phyloP scores from a whole-genome alignment of 2,113 vertebrate genomes.

The rat (Rattus norvegicus) region GRCr8 NC_086031.1:6808501-6809000 shows the following conservation, averaged over 20 bases:
- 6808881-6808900: constrained; percentile 62
- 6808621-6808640: not conserved
- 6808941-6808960: constrained; percentile 1
- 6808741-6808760: not conserved
- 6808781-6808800: constrained; percentile 33
- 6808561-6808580: not conserved
- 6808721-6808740: not conserved
- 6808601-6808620: not conserved
- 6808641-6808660: too few relatives aligned
- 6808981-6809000: constrained; percentile 48
- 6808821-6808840: not conserved
- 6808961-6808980: constrained; percentile 67
- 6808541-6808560: not conserved
- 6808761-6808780: not conserved
- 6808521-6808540: too few relatives aligned
- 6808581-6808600: not conserved
- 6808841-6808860: constrained; percentile 61
- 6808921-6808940: not conserved
- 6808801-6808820: constrained; percentile 41
- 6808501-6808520: not conserved
- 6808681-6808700: not conserved
- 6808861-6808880: constrained; percentile 57
- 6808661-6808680: not conserved
- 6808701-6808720: not conserved
- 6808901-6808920: constrained; percentile 15